These are phyloP conservation scores for Nymphalis io DNA, from an alignment of 1,140 invertebrate genomes.

Conservation along the genomic window DNA sequence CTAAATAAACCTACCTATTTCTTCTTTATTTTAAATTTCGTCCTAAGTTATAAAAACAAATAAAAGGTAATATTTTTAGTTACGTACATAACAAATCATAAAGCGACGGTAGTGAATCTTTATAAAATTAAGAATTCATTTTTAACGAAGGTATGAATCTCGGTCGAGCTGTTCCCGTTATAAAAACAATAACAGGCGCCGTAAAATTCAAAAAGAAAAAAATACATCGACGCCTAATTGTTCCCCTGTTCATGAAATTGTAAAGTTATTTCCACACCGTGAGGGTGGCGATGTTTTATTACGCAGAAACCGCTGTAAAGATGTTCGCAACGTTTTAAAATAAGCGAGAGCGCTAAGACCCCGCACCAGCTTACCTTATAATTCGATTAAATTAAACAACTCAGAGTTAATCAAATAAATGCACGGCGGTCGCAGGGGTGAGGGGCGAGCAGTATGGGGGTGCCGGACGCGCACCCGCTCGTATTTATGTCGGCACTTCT, in stretches of 20 bases:
- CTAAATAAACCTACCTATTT: too few species aligned
- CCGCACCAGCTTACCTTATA: conserved; percentile 70
- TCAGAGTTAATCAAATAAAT: conserved; percentile 81
- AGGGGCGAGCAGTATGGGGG: conserved; percentile 44
- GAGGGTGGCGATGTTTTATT: conserved; percentile 78
- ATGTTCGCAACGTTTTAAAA: conserved; percentile 78
- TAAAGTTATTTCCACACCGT: conserved; percentile 72
- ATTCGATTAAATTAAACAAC: conserved; percentile 81
- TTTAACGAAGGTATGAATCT: conserved; percentile 75
- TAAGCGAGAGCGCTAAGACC: conserved; percentile 61
- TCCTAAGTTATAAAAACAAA: not conserved
- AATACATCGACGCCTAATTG: conserved; percentile 74
- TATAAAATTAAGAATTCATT: conserved; percentile 77
- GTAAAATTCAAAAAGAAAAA: conserved; percentile 70
- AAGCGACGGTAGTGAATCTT: conserved; percentile 56
- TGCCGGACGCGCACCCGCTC: conserved; percentile 56
- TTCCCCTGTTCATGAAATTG: conserved; percentile 80
- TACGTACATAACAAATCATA: conserved; percentile 50
- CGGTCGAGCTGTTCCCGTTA: conserved; percentile 48
- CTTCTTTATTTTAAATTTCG: too few species aligned
- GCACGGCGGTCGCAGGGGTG: conserved; percentile 65
- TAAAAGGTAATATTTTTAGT: conserved; percentile 22
- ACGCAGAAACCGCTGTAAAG: conserved; percentile 79
- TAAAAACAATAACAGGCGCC: conserved; percentile 69
- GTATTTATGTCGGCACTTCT: conserved; percentile 79